A percentile compares a stretch with the other conserved stretches of the same genome.
phyloP scores from a whole-genome alignment of 2,888 invertebrate genomes.

The Laspeyria flexula region DNA sequence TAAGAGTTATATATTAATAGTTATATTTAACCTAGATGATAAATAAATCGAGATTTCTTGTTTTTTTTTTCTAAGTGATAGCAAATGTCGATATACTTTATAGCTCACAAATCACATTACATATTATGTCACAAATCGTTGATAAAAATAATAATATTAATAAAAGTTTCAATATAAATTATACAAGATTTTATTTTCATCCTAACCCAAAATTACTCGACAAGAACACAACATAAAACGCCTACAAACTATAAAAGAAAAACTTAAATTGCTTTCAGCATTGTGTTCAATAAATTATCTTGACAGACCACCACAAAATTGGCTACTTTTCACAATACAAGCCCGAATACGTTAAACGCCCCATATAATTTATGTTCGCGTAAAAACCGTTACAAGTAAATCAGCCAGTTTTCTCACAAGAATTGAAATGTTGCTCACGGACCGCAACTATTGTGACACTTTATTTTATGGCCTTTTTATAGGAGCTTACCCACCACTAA shows the following conservation, averaged over 20 bases:
- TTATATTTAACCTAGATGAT: no score
- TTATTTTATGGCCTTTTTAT: constrained; percentile 13
- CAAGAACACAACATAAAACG: background rate
- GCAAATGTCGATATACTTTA: no score
- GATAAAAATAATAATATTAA: no score
- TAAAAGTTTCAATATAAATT: background rate
- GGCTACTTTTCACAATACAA: constrained; percentile 27
- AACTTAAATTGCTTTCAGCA: constrained; percentile 35
- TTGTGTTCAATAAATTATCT: constrained; percentile 33
- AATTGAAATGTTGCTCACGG: constrained; percentile 18
- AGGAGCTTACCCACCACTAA: background rate
- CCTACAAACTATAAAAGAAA: constrained; percentile 13
- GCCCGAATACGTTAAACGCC: constrained; percentile 31
- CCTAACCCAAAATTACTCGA: background rate
- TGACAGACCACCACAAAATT: constrained; percentile 32
- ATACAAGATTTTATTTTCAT: background rate
- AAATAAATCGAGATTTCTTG: no score
- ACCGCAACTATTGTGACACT: constrained; percentile 19
- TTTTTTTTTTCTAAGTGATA: no score
- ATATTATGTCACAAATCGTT: no score
- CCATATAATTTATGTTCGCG: constrained; percentile 43
- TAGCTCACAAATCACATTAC: no score
- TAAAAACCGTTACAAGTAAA: constrained; percentile 37
- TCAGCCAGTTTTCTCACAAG: constrained; percentile 22
- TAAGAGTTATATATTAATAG: no score